phyloP scores from a whole-genome alignment of 2,797 vertebrate genomes.

The Ambastaia sidthimunki region DNA sequence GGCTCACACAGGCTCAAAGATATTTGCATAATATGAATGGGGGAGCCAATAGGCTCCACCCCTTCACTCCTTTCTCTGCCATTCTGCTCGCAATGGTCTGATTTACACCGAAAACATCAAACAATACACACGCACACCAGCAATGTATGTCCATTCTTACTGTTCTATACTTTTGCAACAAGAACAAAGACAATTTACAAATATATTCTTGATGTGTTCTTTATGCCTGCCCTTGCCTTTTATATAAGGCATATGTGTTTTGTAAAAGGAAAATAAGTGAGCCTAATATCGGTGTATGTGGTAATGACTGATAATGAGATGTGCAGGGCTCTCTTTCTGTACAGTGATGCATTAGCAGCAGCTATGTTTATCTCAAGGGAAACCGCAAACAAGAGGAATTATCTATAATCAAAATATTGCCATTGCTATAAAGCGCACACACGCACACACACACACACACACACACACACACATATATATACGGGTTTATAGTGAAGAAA shows the following conservation, averaged over 20 bases:
- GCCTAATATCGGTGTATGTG: slow-evolving; percentile 11
- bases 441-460: too few relatives aligned
- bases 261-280: slow-evolving; percentile 13
- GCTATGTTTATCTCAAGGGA: slow-evolving; percentile 46
- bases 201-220: slow-evolving; percentile 9
- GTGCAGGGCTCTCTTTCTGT: slow-evolving; percentile 24
- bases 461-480: too few relatives aligned
- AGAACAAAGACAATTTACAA: slow-evolving; percentile 53
- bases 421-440: too few relatives aligned
- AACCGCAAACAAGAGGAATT: slow-evolving; percentile 37
- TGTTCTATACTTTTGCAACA: neutral
- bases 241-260: neutral
- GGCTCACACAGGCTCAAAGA: slow-evolving; percentile 66
- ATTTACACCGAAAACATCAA: slow-evolving; percentile 41
- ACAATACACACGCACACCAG: slow-evolving; percentile 21
- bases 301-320: slow-evolving; percentile 45
- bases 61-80: slow-evolving; percentile 52
- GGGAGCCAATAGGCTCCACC: slow-evolving; percentile 60
- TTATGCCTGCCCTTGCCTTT: neutral
- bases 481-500: too few relatives aligned
- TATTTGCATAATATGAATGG: slow-evolving; percentile 79
- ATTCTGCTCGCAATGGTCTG: slow-evolving; percentile 48
- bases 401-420: slow-evolving; percentile 34
- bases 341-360: slow-evolving; percentile 38
- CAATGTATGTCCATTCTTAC: neutral